Evolutionary conservation across 2,113 vertebrate species (phyloP), one percentile per base, ranked within the genome.

Genomic region (Hassar affinis): DNA sequence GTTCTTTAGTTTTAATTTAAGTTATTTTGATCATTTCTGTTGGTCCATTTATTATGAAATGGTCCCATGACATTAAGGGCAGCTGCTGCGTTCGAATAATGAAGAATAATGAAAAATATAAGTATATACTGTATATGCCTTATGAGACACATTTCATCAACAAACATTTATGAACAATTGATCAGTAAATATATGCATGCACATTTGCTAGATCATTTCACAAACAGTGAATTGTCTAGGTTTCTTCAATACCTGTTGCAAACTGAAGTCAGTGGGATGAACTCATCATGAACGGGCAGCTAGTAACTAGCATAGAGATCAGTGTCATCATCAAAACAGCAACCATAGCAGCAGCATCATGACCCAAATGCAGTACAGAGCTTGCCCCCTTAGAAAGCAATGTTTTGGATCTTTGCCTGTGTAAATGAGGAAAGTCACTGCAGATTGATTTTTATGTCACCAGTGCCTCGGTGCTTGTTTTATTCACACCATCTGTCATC

Each of bases 401-500:
- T 54, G n/a, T 59, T 69, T 74, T 49, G 51, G 56, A 66, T 89
- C 78, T 88, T 91, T 84, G 80, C 82, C 79, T 86, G 80, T 42
- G 35, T 87, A 83, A 78, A 81, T 77, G 77, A 85, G 68, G 38
- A 30, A 72, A 79, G 86, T 88, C 88, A 91, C 57, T 72, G 86
- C 80, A 89, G 88, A 89, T 81, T 22, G 85, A 83, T 89, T 82
- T 42, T 82, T 81, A 71, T 88, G 85, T 92, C 87, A 91, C 78
- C 89, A 8, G 10, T 56, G 56, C 77, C 71, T 27, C 56, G 57
- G 72, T 18, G 18, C 59, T 75, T 86, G 79, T 88, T 92, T 88
- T 81, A 79, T 86, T 92, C 76, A 75, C 57, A 79, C 82, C 84
- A 83, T 91, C 91, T 92, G 90, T 91, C 90, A 84, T 86, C 52